Percentiles rank a stretch among this genome's conserved stretches.
Evolutionary conservation across 2,797 vertebrate genomes (phyloP).

Genomic region (Aplochiton taeniatus): DNA sequence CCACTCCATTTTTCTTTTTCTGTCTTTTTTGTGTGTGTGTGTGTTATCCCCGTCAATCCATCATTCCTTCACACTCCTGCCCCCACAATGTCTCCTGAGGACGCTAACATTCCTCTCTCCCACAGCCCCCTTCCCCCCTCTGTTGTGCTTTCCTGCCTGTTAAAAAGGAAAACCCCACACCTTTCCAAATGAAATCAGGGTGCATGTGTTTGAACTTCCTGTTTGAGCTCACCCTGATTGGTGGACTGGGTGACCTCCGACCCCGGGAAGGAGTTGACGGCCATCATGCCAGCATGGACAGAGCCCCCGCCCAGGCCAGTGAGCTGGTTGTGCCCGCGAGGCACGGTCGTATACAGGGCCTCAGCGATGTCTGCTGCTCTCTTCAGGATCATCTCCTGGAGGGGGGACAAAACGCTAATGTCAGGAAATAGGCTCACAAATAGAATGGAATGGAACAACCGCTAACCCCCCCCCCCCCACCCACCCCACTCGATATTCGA

Average conservation of each 20-base stretch:
- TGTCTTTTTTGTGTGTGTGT: not conserved
- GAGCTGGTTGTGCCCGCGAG: conserved; percentile 95
- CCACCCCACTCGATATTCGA: conserved; percentile 13
- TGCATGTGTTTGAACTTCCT: not conserved
- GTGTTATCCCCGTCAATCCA: too few relatives aligned
- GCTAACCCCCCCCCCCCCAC: conserved; percentile 37
- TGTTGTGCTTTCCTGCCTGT: conserved; percentile 2
- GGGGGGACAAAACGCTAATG: conserved; percentile 14
- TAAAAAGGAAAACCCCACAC: too few relatives aligned
- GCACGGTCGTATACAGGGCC: conserved; percentile 90
- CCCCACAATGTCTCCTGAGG: conserved; percentile 3
- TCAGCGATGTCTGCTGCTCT: conserved; percentile 94
- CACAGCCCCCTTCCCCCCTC: conserved; percentile 22
- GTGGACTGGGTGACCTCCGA: conserved; percentile 91
- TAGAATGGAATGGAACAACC: conserved; percentile 21
- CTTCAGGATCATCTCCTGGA: conserved; percentile 94
- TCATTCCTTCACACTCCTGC: too few relatives aligned
- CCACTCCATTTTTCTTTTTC: not conserved
- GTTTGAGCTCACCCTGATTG: conserved; percentile 87
- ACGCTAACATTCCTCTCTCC: conserved; percentile 47
- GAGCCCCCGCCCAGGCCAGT: conserved; percentile 86
- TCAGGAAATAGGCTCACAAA: conserved; percentile 4
- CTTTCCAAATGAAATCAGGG: conserved; percentile 1
- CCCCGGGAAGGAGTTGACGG: conserved; percentile 92
- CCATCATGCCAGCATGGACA: conserved; percentile 93